Evolutionary conservation across 2,888 invertebrate genomes (phyloP).

Genomic region (Athalia circularis): DNA sequence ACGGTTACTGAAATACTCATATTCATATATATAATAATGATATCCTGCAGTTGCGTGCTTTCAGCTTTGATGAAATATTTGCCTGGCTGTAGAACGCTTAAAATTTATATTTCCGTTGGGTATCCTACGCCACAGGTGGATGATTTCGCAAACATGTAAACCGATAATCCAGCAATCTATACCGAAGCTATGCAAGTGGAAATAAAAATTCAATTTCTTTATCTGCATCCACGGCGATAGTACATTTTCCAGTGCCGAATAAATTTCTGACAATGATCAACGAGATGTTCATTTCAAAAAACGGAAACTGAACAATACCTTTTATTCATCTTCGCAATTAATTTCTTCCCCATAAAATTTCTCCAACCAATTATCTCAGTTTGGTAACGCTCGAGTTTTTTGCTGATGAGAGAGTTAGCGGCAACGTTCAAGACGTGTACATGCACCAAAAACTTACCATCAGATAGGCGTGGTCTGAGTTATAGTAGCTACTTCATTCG

Average conservation of each 20-base stretch:
- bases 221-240: too few relatives aligned
- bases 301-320: neutral
- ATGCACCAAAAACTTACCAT: neutral
- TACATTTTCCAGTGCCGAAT: too few relatives aligned
- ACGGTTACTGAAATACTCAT: neutral
- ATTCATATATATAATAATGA: neutral
- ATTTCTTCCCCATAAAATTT: neutral
- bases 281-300: neutral
- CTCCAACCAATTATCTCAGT: neutral
- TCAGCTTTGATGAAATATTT: slow-evolving; percentile 8
- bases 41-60: neutral
- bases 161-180: neutral
- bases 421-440: neutral
- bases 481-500: too few relatives aligned
- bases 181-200: too few relatives aligned
- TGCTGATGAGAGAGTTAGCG: neutral
- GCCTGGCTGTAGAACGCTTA: neutral
- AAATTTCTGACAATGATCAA: too few relatives aligned
- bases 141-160: too few relatives aligned
- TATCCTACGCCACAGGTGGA: neutral
- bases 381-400: neutral
- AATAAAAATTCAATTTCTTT: too few relatives aligned
- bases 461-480: neutral
- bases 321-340: neutral
- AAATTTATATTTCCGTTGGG: neutral